phyloP scores from a whole-genome alignment of 2,113 vertebrate genomes.

The Dendrocopos noguchii region DNA sequence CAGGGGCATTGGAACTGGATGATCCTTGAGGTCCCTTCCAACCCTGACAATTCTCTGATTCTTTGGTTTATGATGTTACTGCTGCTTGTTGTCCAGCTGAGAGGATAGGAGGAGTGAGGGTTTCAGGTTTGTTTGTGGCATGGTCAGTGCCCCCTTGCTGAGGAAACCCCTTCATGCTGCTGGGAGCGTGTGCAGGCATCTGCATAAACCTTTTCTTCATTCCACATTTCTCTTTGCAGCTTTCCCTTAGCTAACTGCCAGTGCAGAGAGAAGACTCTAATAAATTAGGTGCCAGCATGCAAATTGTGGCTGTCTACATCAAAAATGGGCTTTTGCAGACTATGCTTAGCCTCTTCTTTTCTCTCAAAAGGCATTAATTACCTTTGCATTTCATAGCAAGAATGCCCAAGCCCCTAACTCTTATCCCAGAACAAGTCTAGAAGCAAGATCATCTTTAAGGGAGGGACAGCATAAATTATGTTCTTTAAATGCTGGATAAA shows the following conservation, averaged over 20 bases:
- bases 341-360: background rate
- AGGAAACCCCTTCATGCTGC: background rate
- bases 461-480: constrained; percentile 18
- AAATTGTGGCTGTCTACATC: background rate
- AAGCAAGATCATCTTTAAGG: background rate
- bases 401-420: background rate
- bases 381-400: background rate
- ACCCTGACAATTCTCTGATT: too few relatives aligned
- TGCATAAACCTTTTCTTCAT: background rate
- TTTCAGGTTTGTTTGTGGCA: background rate
- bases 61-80: background rate
- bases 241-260: background rate
- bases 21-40: too few relatives aligned
- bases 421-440: constrained; percentile 24
- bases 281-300: background rate
- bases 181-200: background rate
- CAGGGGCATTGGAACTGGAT: too few relatives aligned
- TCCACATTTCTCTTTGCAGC: background rate
- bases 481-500: background rate
- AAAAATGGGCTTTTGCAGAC: background rate
- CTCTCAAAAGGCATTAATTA: constrained; percentile 11
- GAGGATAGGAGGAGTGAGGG: background rate
- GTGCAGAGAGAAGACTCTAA: background rate
- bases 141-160: background rate
- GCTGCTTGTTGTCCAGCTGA: background rate